These are phyloP conservation scores for Rousettus leschenaultii DNA, from an alignment of 2,113 vertebrate species.

Conservation along the genomic window DNA sequence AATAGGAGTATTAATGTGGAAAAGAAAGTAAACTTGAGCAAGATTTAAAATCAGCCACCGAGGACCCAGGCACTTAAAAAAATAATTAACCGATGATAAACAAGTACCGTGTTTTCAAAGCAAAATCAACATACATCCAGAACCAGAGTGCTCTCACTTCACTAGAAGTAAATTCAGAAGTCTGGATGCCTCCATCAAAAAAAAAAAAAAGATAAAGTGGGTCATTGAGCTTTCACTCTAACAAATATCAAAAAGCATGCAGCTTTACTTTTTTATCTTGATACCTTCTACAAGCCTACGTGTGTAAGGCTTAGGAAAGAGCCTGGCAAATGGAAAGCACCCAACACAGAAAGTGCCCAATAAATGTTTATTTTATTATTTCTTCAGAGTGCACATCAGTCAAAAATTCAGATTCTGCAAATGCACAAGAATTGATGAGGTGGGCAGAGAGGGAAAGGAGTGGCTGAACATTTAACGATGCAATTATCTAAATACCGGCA, in stretches of 20 bases:
- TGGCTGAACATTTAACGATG: background rate
- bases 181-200: background rate
- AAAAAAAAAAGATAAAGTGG: background rate
- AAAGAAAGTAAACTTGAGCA: background rate
- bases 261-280: background rate
- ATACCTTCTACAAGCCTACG: background rate
- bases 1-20: background rate
- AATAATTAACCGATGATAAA: background rate
- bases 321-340: background rate
- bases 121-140: background rate
- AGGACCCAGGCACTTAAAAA: background rate
- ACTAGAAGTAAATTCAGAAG: background rate
- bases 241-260: background rate
- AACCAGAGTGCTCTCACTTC: background rate
- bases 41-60: background rate
- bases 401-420: background rate
- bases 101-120: background rate
- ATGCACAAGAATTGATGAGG: background rate
- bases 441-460: background rate
- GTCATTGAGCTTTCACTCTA: background rate
- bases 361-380: background rate
- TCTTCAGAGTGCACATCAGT: background rate
- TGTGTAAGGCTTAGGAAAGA: background rate
- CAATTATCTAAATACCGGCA: background rate
- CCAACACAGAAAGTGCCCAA: background rate